Conservation (phyloP, 2,797 vertebrate species). For the Cheirogaleus major region DNA sequence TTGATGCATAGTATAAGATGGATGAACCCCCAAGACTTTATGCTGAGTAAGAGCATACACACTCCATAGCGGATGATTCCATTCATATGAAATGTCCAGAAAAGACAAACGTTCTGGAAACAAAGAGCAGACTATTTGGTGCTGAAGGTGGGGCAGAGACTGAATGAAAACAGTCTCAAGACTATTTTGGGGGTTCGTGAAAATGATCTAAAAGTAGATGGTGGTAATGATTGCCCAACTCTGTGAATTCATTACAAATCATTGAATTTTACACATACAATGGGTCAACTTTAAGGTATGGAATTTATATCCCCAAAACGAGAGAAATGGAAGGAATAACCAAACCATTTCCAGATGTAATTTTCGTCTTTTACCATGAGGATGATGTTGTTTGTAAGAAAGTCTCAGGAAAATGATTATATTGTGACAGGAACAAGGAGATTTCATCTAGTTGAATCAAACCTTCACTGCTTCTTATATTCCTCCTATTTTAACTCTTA, state of each 20-base stretch:
- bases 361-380: not conserved
- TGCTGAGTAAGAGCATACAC: not conserved
- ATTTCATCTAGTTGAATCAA: conserved; percentile 3
- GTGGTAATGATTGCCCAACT: not conserved
- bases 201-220: not conserved
- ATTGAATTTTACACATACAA: not conserved
- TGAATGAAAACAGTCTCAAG: not conserved
- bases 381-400: not conserved
- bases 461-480: not conserved
- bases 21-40: not conserved
- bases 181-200: not conserved
- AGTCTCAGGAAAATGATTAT: not conserved
- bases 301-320: not conserved
- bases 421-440: not conserved
- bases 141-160: not conserved
- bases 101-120: not conserved
- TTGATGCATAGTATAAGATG: not conserved
- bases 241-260: not conserved
- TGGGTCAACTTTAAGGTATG: not conserved
- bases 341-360: not conserved
- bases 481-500: not conserved
- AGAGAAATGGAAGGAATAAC: not conserved
- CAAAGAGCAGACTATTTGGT: not conserved
- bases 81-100: not conserved
- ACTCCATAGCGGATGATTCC: not conserved